phyloP scores from a whole-genome alignment of 2,797 vertebrate genomes.

The Poecilia picta region DNA sequence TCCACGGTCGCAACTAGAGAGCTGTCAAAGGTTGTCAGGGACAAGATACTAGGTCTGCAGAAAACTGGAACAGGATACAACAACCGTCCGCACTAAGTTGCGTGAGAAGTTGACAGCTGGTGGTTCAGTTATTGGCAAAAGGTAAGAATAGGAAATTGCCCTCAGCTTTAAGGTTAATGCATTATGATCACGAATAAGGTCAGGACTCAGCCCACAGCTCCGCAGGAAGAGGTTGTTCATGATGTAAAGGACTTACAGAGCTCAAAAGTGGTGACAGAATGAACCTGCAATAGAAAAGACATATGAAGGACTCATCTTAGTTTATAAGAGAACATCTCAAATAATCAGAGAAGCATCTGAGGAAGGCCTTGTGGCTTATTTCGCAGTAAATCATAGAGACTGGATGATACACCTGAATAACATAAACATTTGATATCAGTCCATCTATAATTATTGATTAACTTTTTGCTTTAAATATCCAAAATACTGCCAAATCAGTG shows the following conservation, averaged over 20 bases:
- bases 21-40: neutral
- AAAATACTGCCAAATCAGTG: too few relatives aligned
- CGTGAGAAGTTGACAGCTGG: neutral
- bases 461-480: too few relatives aligned
- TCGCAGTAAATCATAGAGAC: neutral
- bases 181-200: neutral
- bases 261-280: neutral
- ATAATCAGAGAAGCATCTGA: neutral
- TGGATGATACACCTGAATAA: too few relatives aligned
- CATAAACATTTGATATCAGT: too few relatives aligned
- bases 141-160: too few relatives aligned
- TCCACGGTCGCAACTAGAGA: neutral
- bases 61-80: neutral
- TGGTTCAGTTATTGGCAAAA: neutral
- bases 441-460: too few relatives aligned
- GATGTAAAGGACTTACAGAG: neutral
- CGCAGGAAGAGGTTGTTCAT: neutral
- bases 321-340: neutral
- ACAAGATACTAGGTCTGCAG: conserved; percentile 1
- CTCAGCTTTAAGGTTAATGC: neutral
- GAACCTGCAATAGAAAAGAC: neutral
- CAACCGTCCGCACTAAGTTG: neutral
- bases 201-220: neutral
- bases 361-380: neutral
- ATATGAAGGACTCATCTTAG: neutral